phyloP scores from a whole-genome alignment of 2,797 vertebrate species.

The Neopelma chrysocephalum region DNA sequence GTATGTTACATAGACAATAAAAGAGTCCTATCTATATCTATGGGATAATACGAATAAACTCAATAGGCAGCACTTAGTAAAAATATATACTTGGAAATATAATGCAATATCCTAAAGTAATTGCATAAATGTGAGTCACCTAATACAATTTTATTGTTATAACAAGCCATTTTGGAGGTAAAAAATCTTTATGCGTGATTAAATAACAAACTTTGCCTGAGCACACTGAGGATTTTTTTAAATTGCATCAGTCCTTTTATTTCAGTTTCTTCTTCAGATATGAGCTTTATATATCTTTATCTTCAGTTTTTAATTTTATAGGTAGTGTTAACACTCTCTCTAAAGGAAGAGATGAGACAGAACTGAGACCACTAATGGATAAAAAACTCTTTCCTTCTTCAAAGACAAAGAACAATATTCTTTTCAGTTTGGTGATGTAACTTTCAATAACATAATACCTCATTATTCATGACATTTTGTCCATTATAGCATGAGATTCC shows the following conservation, averaged over 20 bases:
- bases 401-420: constrained; percentile 23
- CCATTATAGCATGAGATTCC: constrained; percentile 43
- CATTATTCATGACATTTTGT: constrained; percentile 70
- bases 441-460: constrained; percentile 38
- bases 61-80: constrained; percentile 11
- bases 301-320: constrained; percentile 35
- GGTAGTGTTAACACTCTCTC: neutral
- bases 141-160: neutral
- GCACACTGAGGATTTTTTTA: neutral
- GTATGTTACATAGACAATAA: neutral
- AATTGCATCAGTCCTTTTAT: neutral
- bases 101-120: constrained; percentile 18
- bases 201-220: constrained; percentile 17
- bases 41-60: constrained; percentile 28
- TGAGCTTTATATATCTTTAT: neutral
- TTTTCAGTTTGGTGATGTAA: neutral
- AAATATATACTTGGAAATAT: constrained; percentile 17
- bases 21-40: neutral
- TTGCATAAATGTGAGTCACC: neutral
- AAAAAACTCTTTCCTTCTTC: neutral
- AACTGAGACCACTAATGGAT: neutral
- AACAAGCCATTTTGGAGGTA: neutral
- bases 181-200: neutral
- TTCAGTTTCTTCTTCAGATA: neutral
- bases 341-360: constrained; percentile 17